phyloP scores from a whole-genome alignment of 2,113 vertebrate species.

The Agapornis roseicollis region DNA sequence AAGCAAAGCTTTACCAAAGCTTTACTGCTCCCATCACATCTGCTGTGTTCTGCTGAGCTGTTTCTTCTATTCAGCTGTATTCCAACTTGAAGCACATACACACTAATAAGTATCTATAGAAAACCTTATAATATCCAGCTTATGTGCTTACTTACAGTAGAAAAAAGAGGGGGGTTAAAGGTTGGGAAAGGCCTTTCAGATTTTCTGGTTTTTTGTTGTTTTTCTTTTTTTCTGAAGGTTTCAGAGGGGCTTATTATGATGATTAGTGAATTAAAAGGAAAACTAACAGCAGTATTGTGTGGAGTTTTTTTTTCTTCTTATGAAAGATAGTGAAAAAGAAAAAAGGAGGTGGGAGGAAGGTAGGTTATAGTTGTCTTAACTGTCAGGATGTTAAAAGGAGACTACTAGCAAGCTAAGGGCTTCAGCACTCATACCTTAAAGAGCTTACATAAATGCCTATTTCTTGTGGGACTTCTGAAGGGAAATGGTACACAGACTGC shows the following conservation, averaged over 20 bases:
- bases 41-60: neutral
- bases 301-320: neutral
- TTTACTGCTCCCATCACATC: neutral
- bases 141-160: neutral
- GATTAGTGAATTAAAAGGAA: slow-evolving; percentile 8
- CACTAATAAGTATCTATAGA: neutral
- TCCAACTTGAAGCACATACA: slow-evolving; percentile 34
- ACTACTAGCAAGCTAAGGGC: neutral
- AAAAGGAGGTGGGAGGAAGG: fast-evolving
- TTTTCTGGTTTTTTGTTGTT: neutral
- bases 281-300: neutral
- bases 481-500: neutral
- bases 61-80: slow-evolving; percentile 6
- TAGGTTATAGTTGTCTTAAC: neutral
- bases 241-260: slow-evolving; percentile 2
- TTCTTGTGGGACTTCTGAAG: neutral
- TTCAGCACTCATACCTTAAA: neutral
- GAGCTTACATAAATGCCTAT: neutral
- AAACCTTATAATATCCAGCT: neutral
- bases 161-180: neutral
- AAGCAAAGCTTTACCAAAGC: slow-evolving; percentile 7
- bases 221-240: neutral
- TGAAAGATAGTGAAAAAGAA: neutral
- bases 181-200: neutral
- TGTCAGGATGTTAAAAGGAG: neutral